A percentile compares a stretch with the other conserved stretches of the same genome.
Evolutionary conservation across 1,140 invertebrate species (phyloP).

Genomic region (Bilobella aurantiaca): DNA sequence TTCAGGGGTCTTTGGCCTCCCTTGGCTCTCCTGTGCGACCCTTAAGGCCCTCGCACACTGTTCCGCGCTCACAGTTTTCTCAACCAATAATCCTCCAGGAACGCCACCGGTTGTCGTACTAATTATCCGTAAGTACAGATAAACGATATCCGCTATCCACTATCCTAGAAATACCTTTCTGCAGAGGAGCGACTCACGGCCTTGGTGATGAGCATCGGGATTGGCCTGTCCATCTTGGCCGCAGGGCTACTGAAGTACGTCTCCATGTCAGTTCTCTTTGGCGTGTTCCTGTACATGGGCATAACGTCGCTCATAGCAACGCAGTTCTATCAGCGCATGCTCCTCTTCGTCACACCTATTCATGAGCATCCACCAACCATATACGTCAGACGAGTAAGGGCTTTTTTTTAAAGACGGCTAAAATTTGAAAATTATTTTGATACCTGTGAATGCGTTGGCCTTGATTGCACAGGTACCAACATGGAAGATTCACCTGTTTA

Average conservation of each 20-base stretch:
- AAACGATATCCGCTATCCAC: too few relatives aligned
- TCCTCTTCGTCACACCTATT: constrained; percentile 52
- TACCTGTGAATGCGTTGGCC: too few relatives aligned
- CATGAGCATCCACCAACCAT: constrained; percentile 49
- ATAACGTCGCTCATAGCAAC: constrained; percentile 48
- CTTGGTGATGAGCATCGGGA: constrained; percentile 58
- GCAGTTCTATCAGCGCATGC: constrained; percentile 49
- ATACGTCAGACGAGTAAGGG: constrained; percentile 15
- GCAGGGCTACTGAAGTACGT: constrained; percentile 52
- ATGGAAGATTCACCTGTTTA: constrained; percentile 83
- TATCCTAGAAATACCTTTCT: constrained; percentile 33
- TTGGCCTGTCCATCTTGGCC: constrained; percentile 69
- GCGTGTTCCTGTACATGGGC: constrained; percentile 58
- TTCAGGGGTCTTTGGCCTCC: constrained; percentile 73
- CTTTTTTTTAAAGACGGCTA: not conserved
- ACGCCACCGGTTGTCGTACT: constrained; percentile 82
- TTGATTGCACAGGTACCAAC: constrained; percentile 60
- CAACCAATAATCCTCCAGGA: constrained; percentile 82
- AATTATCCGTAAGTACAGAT: constrained; percentile 61
- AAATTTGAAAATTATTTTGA: not conserved
- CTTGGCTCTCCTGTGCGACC: constrained; percentile 89
- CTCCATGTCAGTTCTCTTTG: constrained; percentile 52
- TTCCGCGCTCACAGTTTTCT: constrained; percentile 82
- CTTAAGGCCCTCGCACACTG: constrained; percentile 77
- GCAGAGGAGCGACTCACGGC: constrained; percentile 67